A percentile compares a stretch with the other conserved stretches of the same genome.
phyloP scores from a whole-genome alignment of 2,113 vertebrate species.

The Rhipidura dahli region DNA sequence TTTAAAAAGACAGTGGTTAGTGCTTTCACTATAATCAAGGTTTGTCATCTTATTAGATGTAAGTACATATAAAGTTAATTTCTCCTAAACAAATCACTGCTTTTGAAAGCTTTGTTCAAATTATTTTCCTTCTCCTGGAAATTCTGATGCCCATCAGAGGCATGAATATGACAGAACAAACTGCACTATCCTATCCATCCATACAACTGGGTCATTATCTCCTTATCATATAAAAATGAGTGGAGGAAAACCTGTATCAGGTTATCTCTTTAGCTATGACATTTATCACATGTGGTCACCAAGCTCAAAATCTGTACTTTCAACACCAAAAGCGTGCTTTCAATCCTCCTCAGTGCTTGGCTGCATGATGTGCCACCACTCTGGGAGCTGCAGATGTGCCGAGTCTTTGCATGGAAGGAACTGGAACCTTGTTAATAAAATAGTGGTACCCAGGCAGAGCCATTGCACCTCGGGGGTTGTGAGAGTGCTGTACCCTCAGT shows the following conservation, averaged over 20 bases:
- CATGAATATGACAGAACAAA: neutral
- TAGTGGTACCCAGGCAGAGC: neutral
- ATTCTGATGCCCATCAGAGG: neutral
- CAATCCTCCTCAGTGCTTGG: neutral
- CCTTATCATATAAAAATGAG: neutral
- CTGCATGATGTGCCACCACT: neutral
- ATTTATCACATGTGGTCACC: neutral
- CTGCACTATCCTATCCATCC: neutral
- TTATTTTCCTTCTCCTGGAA: neutral
- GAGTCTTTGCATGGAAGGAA: neutral
- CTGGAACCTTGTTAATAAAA: neutral
- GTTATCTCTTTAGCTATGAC: neutral
- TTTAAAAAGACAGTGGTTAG: neutral
- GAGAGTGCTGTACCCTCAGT: neutral
- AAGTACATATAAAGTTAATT: neutral
- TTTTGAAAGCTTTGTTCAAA: neutral
- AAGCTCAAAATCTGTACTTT: neutral
- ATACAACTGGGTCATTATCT: rapidly evolving
- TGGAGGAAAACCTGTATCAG: neutral
- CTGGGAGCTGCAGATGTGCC: rapidly evolving
- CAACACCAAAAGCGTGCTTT: rapidly evolving
- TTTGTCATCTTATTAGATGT: neutral
- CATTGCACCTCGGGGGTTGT: rapidly evolving
- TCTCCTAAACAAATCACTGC: neutral
- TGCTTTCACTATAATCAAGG: neutral